Evolutionary conservation across 2,888 invertebrate species (phyloP), one percentile per base, ranked within the genome.

Genomic region (Hyppa rectilinea): DNA sequence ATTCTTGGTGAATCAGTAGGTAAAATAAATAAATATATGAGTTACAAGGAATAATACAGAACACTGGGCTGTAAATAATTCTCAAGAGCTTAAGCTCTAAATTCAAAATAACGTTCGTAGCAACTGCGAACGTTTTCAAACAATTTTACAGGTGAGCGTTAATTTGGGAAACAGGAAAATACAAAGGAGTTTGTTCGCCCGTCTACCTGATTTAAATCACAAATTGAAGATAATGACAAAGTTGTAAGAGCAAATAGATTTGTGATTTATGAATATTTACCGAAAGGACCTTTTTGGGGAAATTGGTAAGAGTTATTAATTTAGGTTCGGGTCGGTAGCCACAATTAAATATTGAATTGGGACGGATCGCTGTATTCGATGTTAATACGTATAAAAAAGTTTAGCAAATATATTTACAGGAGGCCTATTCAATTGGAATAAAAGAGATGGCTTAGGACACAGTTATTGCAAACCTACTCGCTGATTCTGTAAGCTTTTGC

Each of bases 231-330:
- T 78, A 73, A 70, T 72, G 64, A 66, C 59, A 70, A 78, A 71
- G 59, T 80, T 72, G 59, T 74, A 62, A 73, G 65, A 75, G 59
- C 70, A 71, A 84, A 85, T 77, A 78, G 65, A 62, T 75, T 75
- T 69, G 65, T 59, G 58, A 71, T 65, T 71, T 76, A 77, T 80
- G 76, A 80, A 82, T 82, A 75, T 76, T 80, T 74, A 84, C 72
- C 60, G 52, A 53, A 23, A 53, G n/a, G 29, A 58, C 68, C 69
- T 58, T 75, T 75, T 72, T 49, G 64, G 9, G 23, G 50, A 47
- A 67, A 70, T 67, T 64, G 67, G 61, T 40, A 67, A 58, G 60
- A 63, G 61, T 75, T 66, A 71, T 71, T 76, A 71, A 74, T 81
- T 77, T 74, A 45, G 59, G 63, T 43, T 50, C 43, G 50, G 73